phyloP scores from a whole-genome alignment of 1,140 invertebrate genomes.

The Limonius californicus region DNA sequence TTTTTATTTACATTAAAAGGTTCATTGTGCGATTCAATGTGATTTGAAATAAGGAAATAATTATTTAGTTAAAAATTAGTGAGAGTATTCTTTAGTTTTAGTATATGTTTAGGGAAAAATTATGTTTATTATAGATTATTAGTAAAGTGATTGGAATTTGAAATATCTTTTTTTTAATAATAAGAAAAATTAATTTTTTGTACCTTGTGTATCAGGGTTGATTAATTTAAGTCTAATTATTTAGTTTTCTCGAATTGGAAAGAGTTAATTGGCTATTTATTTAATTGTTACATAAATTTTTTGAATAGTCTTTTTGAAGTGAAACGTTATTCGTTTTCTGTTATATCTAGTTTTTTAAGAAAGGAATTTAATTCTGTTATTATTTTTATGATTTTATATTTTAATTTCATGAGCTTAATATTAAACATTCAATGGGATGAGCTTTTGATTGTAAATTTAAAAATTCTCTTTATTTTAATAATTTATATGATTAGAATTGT shows the following conservation, averaged over 20 bases:
- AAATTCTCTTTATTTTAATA: constrained; percentile 38
- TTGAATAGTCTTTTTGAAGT: constrained; percentile 55
- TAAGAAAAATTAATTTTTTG: constrained; percentile 54
- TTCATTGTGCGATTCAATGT: constrained; percentile 50
- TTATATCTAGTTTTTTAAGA: constrained; percentile 63
- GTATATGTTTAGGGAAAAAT: constrained; percentile 47
- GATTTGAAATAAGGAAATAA: constrained; percentile 45
- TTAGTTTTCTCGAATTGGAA: constrained; percentile 54
- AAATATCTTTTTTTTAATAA: constrained; percentile 37
- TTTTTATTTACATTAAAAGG: constrained; percentile 57
- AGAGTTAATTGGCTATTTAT: constrained; percentile 50
- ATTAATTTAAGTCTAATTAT: constrained; percentile 52
- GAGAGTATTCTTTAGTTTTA: constrained; percentile 35
- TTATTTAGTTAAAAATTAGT: constrained; percentile 32
- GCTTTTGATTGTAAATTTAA: constrained; percentile 17
- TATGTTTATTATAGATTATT: constrained; percentile 48
- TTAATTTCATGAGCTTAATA: neutral
- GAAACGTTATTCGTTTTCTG: constrained; percentile 59
- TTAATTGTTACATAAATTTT: constrained; percentile 56
- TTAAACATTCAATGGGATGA: constrained; percentile 22
- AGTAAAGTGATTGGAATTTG: constrained; percentile 48
- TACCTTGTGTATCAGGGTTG: constrained; percentile 65
- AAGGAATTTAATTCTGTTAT: constrained; percentile 55
- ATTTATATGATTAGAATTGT: constrained; percentile 46
- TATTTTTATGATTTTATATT: neutral